These are phyloP conservation scores for Mustelus asterias DNA, from an alignment of 2,113 vertebrate species.

Conservation along the genomic window DNA sequence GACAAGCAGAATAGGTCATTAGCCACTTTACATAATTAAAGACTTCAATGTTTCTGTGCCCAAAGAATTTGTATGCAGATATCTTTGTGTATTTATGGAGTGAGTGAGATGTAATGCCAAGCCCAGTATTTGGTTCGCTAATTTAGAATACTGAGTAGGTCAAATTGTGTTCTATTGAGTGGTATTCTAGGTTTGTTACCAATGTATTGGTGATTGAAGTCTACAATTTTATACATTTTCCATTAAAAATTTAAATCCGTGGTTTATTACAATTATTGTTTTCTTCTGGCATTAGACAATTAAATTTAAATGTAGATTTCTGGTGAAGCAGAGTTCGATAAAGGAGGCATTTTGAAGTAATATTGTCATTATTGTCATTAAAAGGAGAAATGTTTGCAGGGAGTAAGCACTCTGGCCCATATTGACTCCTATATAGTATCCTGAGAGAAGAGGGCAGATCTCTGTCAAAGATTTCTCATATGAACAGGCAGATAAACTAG, in stretches of 20 bases:
- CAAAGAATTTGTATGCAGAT: not conserved
- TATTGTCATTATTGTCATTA: too few relatives aligned
- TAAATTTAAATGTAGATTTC: not conserved
- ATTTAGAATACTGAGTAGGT: not conserved
- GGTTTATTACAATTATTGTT: not conserved
- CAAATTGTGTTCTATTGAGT: not conserved
- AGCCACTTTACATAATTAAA: not conserved
- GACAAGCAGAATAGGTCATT: not conserved
- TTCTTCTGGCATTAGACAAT: too few relatives aligned
- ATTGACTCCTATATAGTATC: too few relatives aligned
- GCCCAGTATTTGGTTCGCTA: not conserved
- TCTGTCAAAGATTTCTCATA: too few relatives aligned
- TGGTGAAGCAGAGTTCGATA: not conserved
- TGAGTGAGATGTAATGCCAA: not conserved
- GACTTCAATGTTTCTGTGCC: not conserved
- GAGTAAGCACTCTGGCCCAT: not conserved
- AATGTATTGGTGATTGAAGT: not conserved
- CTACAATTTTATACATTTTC: not conserved
- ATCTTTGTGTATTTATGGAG: not conserved
- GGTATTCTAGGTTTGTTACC: not conserved
- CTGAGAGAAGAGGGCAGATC: too few relatives aligned
- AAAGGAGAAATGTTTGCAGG: not conserved
- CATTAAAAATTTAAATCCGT: not conserved
- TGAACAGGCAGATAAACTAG: not conserved
- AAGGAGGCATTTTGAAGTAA: not conserved